phyloP scores from a whole-genome alignment of 1,140 invertebrate genomes.

The Calliopsis andreniformis region DNA sequence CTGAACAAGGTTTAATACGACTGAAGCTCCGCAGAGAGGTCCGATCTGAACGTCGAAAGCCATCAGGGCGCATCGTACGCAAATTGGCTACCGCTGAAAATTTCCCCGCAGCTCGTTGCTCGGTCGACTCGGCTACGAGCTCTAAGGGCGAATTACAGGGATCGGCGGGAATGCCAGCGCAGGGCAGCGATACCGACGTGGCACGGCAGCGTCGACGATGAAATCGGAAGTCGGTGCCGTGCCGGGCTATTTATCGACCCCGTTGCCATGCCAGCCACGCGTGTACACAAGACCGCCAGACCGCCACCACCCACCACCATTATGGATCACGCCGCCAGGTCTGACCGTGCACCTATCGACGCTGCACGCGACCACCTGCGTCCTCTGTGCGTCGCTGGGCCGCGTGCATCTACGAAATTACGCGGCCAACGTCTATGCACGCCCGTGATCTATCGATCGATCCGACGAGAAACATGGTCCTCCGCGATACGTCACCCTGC shows the following conservation, averaged over 20 bases:
- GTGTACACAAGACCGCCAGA: conserved; percentile 76
- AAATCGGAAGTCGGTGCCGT: conserved; percentile 71
- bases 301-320: conserved; percentile 69
- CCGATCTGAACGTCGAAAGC: too few species aligned
- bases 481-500: conserved; percentile 8
- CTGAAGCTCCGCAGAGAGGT: too few species aligned
- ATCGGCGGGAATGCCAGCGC: conserved; percentile 46
- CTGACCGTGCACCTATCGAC: conserved; percentile 46
- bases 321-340: conserved; percentile 66
- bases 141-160: conserved; percentile 52
- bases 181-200: conserved; percentile 38
- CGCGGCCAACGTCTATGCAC: conserved; percentile 40
- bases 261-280: conserved; percentile 77
- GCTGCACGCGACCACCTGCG: conserved; percentile 50
- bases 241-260: conserved; percentile 76
- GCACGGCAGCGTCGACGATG: conserved; percentile 60
- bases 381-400: not conserved
- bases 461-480: not conserved
- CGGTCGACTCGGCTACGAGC: not conserved
- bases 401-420: conserved; percentile 44
- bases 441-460: conserved; percentile 50
- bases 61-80: too few species aligned
- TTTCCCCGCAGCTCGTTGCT: too few species aligned
- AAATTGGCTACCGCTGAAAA: too few species aligned
- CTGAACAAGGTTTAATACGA: too few species aligned